Conservation (phyloP, 1,140 invertebrate species). For the Anastrepha obliqua region DNA sequence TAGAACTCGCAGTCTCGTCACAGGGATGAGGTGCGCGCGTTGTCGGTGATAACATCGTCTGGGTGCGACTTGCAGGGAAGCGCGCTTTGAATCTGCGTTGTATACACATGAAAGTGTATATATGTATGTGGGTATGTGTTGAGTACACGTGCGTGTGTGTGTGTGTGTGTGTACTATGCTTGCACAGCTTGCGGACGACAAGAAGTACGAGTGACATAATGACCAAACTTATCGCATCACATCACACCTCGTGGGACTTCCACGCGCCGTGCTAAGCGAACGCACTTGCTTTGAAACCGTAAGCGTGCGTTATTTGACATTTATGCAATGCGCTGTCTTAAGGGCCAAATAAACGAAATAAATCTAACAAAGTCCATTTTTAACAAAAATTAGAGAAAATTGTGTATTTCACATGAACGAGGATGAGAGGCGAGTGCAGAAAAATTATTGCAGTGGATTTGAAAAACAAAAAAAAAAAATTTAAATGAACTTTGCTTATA, state of each 20-base stretch:
- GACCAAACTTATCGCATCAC: conserved; percentile 40
- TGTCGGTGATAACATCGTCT: conserved; percentile 10
- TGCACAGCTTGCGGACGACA: neutral
- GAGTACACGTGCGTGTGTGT: too few species aligned
- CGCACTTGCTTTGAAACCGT: neutral
- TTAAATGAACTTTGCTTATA: too few species aligned
- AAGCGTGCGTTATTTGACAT: neutral
- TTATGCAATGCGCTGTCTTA: too few species aligned
- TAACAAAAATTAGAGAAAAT: too few species aligned
- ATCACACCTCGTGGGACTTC: conserved; percentile 34
- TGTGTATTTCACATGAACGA: too few species aligned
- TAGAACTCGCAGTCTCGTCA: neutral
- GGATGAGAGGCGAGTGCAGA: too few species aligned
- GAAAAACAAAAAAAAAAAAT: too few species aligned
- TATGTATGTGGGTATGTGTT: conserved; percentile 20
- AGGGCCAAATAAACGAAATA: too few species aligned
- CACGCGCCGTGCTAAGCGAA: neutral
- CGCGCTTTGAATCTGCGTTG: neutral
- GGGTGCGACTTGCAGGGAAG: neutral
- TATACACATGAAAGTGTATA: neutral
- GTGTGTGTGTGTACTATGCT: conserved; percentile 40
- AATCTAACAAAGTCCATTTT: too few species aligned
- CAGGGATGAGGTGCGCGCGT: neutral
- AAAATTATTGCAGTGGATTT: too few species aligned
- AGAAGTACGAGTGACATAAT: conserved; percentile 19